A percentile compares a stretch with the other conserved stretches of the same genome.
These are phyloP conservation scores for Ridgeia piscesae DNA, from an alignment of 1,140 invertebrate genomes.

Conservation along the genomic window DNA sequence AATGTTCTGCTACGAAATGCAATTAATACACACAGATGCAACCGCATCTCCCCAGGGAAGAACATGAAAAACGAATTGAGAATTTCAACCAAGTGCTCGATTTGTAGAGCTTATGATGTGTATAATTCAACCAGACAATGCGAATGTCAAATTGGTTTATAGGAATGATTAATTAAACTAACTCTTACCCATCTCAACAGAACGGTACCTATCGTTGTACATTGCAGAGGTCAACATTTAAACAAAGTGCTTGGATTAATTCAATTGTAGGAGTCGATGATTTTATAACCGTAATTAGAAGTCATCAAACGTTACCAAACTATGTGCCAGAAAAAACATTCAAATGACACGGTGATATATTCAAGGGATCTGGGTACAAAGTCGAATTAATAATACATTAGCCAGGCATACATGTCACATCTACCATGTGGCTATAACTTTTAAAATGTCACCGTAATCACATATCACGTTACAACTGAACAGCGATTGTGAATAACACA, in stretches of 20 bases:
- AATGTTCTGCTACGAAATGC: neutral
- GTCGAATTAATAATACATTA: neutral
- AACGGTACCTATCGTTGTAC: neutral
- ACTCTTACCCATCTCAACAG: neutral
- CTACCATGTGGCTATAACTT: neutral
- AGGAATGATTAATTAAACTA: neutral
- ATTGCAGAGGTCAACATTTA: neutral
- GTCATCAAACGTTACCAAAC: neutral
- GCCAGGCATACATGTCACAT: neutral
- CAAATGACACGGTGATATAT: neutral
- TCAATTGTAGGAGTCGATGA: neutral
- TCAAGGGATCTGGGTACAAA: neutral
- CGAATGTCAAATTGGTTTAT: neutral
- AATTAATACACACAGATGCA: neutral
- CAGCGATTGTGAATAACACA: neutral
- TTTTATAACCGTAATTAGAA: neutral
- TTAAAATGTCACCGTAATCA: neutral
- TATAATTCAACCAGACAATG: too few species aligned
- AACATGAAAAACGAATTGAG: neutral
- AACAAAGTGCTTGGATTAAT: neutral
- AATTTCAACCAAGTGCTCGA: neutral
- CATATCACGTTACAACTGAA: neutral
- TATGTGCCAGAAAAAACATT: neutral
- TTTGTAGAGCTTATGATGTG: too few species aligned
- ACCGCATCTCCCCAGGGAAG: neutral